Percentiles rank a stretch among this genome's conserved stretches.
Evolutionary conservation across 2,797 vertebrate species (phyloP).

Genomic region (Gambelia wislizenii): DNA sequence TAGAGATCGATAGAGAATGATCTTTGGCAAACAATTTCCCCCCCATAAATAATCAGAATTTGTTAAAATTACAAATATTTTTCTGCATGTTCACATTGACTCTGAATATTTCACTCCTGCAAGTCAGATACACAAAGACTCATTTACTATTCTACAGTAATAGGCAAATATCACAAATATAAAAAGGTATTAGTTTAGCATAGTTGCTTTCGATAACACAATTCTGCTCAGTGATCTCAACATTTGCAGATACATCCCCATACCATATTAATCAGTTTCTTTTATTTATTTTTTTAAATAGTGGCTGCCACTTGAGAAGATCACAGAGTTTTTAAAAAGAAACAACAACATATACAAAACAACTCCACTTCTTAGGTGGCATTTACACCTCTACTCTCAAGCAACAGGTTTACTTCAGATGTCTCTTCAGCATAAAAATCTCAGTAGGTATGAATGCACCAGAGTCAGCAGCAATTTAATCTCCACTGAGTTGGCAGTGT

Average conservation of each 20-base stretch:
- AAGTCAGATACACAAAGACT: conserved; percentile 60
- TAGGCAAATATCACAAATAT: conserved; percentile 76
- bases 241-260: conserved; percentile 50
- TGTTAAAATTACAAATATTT: conserved; percentile 64
- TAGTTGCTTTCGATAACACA: conserved; percentile 69
- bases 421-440: not conserved
- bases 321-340: conserved; percentile 36
- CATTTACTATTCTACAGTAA: conserved; percentile 67
- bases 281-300: conserved; percentile 8
- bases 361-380: not conserved
- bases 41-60: conserved; percentile 53
- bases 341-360: conserved; percentile 11
- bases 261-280: conserved; percentile 63
- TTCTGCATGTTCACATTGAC: conserved; percentile 58
- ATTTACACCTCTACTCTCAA: not conserved
- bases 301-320: conserved; percentile 25
- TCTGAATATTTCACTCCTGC: conserved; percentile 62
- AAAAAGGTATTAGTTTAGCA: conserved; percentile 78
- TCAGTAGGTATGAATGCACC: not conserved
- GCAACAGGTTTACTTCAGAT: not conserved
- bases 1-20: conserved; percentile 70
- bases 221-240: conserved; percentile 59
- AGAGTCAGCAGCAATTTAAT: conserved; percentile 3
- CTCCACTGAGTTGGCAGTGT: conserved; percentile 14
- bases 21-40: conserved; percentile 80